phyloP scores from a whole-genome alignment of 2,797 vertebrate genomes.

The Enteromius fasciolatus region DNA sequence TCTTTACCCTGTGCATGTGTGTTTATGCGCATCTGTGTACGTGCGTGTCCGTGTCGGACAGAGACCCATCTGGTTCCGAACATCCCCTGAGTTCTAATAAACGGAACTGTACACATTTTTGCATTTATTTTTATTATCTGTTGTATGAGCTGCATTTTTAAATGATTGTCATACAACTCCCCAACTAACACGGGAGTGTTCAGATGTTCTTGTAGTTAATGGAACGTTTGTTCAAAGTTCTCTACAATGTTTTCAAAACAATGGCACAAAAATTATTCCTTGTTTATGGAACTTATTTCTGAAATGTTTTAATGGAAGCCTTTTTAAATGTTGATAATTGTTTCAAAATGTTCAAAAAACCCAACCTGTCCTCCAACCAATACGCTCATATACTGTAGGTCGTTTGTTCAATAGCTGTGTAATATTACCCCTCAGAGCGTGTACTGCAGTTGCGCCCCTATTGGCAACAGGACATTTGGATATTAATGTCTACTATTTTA shows the following conservation, averaged over 20 bases:
- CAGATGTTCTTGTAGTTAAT: not conserved
- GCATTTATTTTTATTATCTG: constrained; percentile 21
- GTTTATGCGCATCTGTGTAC: constrained; percentile 33
- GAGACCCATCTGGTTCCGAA: constrained; percentile 18
- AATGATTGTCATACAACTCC: not conserved
- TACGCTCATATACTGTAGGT: too few relatives aligned
- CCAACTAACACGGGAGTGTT: not conserved
- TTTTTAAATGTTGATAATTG: not conserved
- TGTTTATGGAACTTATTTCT: not conserved
- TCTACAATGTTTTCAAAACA: not conserved
- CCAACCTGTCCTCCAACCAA: too few relatives aligned
- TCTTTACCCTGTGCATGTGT: constrained; percentile 15
- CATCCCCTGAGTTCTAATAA: constrained; percentile 1
- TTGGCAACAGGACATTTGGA: too few relatives aligned
- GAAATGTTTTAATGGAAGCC: not conserved
- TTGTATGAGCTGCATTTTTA: not conserved
- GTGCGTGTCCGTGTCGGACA: not conserved
- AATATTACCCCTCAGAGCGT: too few relatives aligned
- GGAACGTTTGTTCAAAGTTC: not conserved
- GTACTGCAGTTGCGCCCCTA: too few relatives aligned
- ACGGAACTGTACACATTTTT: constrained; percentile 36
- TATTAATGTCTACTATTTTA: too few relatives aligned
- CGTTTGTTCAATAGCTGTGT: too few relatives aligned
- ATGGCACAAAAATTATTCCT: not conserved
- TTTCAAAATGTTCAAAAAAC: not conserved